Evolutionary conservation across 1,140 invertebrate genomes (phyloP).

Genomic region (Batillaria attramentaria): DNA sequence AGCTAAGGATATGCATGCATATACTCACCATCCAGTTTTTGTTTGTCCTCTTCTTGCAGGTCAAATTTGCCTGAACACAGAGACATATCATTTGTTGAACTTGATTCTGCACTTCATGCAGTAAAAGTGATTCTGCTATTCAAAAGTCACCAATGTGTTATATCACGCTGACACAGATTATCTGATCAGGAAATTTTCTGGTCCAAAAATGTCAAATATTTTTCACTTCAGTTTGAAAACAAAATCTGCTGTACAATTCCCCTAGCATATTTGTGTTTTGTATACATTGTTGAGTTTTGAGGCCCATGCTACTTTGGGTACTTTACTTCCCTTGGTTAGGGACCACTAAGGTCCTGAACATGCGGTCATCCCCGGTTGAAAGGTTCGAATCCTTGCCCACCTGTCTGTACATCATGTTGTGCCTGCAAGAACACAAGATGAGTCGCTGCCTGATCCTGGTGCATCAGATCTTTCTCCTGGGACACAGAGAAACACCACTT

Average conservation of each 20-base stretch:
- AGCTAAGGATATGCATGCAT: too few relatives aligned
- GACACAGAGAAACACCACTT: slow-evolving; percentile 17
- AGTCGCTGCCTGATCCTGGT: background rate
- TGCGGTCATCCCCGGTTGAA: background rate
- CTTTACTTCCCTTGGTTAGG: too few relatives aligned
- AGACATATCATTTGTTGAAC: background rate
- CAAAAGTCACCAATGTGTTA: background rate
- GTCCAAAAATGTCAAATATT: too few relatives aligned
- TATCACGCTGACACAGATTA: background rate
- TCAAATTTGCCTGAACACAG: slow-evolving; percentile 12
- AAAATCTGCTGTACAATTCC: too few relatives aligned
- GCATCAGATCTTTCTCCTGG: slow-evolving; percentile 10
- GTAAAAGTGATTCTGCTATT: background rate
- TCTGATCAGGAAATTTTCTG: too few relatives aligned
- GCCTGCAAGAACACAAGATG: slow-evolving; percentile 31
- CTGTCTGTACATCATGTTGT: slow-evolving; percentile 5
- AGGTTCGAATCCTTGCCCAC: background rate
- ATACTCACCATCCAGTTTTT: slow-evolving; percentile 17
- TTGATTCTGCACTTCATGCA: background rate
- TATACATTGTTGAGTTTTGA: too few relatives aligned
- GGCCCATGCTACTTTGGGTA: too few relatives aligned
- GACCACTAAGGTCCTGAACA: too few relatives aligned
- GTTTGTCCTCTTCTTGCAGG: slow-evolving; percentile 3
- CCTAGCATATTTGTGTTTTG: too few relatives aligned
- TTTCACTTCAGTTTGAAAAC: too few relatives aligned